These are phyloP conservation scores for Lucifuga dentata DNA, from an alignment of 2,113 vertebrate genomes.

Conservation along the genomic window DNA sequence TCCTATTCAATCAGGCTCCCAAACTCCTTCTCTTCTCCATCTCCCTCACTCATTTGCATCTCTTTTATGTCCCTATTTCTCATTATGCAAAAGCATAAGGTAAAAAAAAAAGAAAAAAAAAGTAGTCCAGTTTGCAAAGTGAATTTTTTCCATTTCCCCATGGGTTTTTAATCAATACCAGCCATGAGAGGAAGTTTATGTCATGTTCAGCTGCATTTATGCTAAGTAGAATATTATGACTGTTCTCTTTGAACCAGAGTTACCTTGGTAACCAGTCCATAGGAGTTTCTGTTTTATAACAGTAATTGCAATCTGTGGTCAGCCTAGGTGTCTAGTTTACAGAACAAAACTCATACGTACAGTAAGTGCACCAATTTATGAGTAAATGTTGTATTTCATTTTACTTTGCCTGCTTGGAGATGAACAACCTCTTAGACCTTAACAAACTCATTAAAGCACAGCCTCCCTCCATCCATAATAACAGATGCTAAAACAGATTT, in stretches of 20 bases:
- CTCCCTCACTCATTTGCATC: slow-evolving; percentile 69
- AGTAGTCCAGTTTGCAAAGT: slow-evolving; percentile 53
- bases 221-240: slow-evolving; percentile 68
- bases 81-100: slow-evolving; percentile 67
- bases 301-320: slow-evolving; percentile 71
- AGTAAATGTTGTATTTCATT: slow-evolving; percentile 13
- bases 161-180: slow-evolving; percentile 74
- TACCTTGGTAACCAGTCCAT: slow-evolving; percentile 75
- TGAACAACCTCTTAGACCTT: slow-evolving; percentile 16
- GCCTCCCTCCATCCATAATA: background rate
- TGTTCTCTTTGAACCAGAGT: slow-evolving; percentile 66
- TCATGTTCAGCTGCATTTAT: slow-evolving; percentile 60
- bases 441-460: slow-evolving; percentile 5
- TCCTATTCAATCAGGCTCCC: slow-evolving; percentile 68
- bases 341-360: slow-evolving; percentile 34
- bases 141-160: slow-evolving; percentile 53
- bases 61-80: slow-evolving; percentile 73
- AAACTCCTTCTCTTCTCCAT: slow-evolving; percentile 60
- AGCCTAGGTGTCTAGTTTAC: slow-evolving; percentile 41
- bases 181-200: slow-evolving; percentile 41
- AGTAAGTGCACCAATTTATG: slow-evolving; percentile 14
- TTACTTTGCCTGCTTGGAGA: background rate
- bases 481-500: slow-evolving; percentile 6
- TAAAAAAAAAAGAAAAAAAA: slow-evolving; percentile 44
- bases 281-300: slow-evolving; percentile 54